These are phyloP conservation scores for Pardalotus punctatus DNA, from an alignment of 2,113 vertebrate species.

Conservation along the genomic window DNA sequence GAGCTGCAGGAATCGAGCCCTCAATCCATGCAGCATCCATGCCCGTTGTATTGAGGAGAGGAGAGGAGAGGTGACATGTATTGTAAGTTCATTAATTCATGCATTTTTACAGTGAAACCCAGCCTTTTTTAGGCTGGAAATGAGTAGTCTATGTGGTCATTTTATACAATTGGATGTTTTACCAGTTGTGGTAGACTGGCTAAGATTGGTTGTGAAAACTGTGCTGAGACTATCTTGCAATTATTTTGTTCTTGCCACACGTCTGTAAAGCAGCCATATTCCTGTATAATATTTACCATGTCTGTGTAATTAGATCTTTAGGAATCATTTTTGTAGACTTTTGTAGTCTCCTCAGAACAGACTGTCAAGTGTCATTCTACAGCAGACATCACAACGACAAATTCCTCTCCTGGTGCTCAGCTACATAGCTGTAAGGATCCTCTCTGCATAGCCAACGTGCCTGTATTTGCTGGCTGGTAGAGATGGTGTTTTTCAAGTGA, in stretches of 20 bases:
- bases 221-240: not conserved
- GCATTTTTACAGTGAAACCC: not conserved
- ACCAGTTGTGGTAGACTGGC: not conserved
- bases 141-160: not conserved
- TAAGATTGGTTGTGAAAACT: not conserved
- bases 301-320: not conserved
- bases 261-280: not conserved
- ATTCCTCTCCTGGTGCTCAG: not conserved
- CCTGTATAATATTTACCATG: not conserved
- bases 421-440: not conserved
- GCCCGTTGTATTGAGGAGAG: slow-evolving; percentile 85
- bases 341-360: not conserved
- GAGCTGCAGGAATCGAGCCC: slow-evolving; percentile 81
- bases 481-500: not conserved
- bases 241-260: not conserved
- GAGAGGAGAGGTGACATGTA: slow-evolving; percentile 84
- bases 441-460: not conserved
- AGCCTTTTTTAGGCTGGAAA: not conserved
- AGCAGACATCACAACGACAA: not conserved
- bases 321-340: not conserved
- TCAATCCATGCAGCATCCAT: slow-evolving; percentile 86
- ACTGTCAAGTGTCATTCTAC: not conserved
- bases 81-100: slow-evolving; percentile 75
- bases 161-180: not conserved
- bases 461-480: not conserved